Conservation (phyloP, 2,797 vertebrate species). For the Gallinago nigripennis region DNA sequence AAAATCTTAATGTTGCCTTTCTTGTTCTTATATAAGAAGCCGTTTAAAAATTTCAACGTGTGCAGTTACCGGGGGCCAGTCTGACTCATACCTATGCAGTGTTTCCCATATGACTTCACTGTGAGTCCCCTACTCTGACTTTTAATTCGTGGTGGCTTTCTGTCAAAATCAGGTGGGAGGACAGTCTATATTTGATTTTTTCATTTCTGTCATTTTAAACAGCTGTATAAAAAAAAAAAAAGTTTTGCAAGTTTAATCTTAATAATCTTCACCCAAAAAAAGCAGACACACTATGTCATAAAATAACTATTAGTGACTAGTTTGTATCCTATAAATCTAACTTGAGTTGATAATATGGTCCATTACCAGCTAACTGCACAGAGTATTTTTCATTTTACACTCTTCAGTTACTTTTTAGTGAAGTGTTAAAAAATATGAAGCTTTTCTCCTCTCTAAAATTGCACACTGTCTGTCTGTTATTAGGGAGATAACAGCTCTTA, state of each 20-base stretch:
- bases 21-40: neutral
- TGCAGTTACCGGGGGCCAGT: neutral
- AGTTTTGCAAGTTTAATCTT: slow-evolving; percentile 83
- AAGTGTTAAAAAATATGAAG: slow-evolving; percentile 89
- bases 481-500: slow-evolving; percentile 85
- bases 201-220: slow-evolving; percentile 72
- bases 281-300: slow-evolving; percentile 81
- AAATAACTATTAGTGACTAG: slow-evolving; percentile 86
- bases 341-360: slow-evolving; percentile 88
- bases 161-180: neutral
- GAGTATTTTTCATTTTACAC: slow-evolving; percentile 88
- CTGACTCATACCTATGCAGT: neutral
- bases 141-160: neutral
- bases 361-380: slow-evolving; percentile 88
- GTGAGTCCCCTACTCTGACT: neutral
- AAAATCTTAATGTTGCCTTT: neutral
- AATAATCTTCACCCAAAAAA: slow-evolving; percentile 76
- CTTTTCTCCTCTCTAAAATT: slow-evolving; percentile 85
- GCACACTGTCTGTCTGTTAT: slow-evolving; percentile 80
- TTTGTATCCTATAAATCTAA: slow-evolving; percentile 87
- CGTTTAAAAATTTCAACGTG: neutral
- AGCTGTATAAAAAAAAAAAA: slow-evolving; percentile 68
- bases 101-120: neutral
- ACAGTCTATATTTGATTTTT: slow-evolving; percentile 57
- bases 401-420: slow-evolving; percentile 86